These are phyloP conservation scores for Lepus oiostolus DNA, from an alignment of 2,797 vertebrate genomes.

Conservation along the genomic window DNA sequence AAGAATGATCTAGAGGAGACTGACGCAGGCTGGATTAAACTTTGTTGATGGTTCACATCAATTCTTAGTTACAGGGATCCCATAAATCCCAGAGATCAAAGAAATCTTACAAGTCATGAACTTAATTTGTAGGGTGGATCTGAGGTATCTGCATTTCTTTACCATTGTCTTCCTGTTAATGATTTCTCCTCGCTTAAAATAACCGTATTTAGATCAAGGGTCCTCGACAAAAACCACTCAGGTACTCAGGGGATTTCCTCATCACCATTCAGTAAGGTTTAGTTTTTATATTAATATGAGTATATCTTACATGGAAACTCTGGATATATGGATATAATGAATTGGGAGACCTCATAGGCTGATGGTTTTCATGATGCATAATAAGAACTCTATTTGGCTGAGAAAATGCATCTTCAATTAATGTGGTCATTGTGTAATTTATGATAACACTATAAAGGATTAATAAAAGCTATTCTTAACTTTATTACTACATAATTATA, in stretches of 20 bases:
- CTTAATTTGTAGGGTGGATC: neutral
- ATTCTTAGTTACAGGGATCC: constrained; percentile 10
- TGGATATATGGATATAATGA: constrained; percentile 21
- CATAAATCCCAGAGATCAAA: neutral
- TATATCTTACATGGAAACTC: constrained; percentile 17
- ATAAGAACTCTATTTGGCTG: constrained; percentile 19
- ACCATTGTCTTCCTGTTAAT: neutral
- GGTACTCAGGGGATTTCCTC: constrained; percentile 8
- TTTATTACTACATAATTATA: constrained; percentile 1
- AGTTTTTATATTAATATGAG: constrained; percentile 47
- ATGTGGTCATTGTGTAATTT: constrained; percentile 47
- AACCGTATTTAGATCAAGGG: constrained; percentile 50
- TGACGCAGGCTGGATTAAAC: neutral
- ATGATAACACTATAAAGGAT: constrained; percentile 38
- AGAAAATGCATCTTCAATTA: constrained; percentile 61
- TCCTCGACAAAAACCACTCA: neutral
- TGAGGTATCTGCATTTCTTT: constrained; percentile 7
- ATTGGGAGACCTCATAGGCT: neutral
- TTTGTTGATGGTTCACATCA: neutral
- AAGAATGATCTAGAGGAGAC: neutral
- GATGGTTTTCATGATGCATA: constrained; percentile 19
- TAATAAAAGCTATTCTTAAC: neutral
- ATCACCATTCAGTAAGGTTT: constrained; percentile 15
- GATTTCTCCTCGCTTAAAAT: constrained; percentile 46
- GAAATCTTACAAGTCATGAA: neutral